A percentile compares a stretch with the other conserved stretches of the same genome.
These are phyloP conservation scores for Euplexia lucipara DNA, from an alignment of 2,888 invertebrate genomes.

Conservation along the genomic window DNA sequence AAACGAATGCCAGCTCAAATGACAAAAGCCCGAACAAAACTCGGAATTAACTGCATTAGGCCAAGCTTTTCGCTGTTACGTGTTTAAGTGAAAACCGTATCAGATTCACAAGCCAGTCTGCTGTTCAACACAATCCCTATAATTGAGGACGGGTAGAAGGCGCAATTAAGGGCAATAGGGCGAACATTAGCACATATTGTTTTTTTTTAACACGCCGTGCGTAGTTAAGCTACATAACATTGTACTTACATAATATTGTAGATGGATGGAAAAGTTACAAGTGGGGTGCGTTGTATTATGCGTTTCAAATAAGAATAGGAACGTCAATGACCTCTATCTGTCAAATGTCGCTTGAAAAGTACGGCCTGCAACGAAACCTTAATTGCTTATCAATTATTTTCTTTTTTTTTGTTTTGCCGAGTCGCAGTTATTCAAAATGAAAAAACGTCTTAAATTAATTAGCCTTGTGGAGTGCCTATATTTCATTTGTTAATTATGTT, in stretches of 20 bases:
- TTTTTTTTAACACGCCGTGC: slow-evolving; percentile 16
- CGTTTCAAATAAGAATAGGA: no score
- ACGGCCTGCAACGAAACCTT: no score
- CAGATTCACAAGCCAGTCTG: slow-evolving; percentile 20
- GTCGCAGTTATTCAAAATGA: no score
- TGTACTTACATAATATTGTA: slow-evolving; percentile 26
- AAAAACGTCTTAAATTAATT: no score
- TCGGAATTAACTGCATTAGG: neutral
- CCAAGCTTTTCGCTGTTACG: slow-evolving; percentile 19
- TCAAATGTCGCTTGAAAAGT: no score
- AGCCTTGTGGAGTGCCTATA: no score
- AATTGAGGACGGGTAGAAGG: slow-evolving; percentile 36
- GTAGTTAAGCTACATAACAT: slow-evolving; percentile 5
- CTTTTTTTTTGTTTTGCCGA: no score
- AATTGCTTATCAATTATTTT: no score
- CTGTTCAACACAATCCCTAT: slow-evolving; percentile 38
- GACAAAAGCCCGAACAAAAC: slow-evolving; percentile 14
- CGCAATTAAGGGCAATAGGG: slow-evolving; percentile 47
- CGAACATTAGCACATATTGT: slow-evolving; percentile 38
- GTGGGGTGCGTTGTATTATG: no score
- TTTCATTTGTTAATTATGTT: no score
- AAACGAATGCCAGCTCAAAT: no score
- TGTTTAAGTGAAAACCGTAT: slow-evolving; percentile 25
- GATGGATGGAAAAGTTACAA: slow-evolving; percentile 23
- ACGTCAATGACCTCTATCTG: no score